Evolutionary conservation across 2,113 vertebrate genomes (phyloP), one percentile per base, ranked within the genome.

Genomic region (Sebastes schlegelii): DNA sequence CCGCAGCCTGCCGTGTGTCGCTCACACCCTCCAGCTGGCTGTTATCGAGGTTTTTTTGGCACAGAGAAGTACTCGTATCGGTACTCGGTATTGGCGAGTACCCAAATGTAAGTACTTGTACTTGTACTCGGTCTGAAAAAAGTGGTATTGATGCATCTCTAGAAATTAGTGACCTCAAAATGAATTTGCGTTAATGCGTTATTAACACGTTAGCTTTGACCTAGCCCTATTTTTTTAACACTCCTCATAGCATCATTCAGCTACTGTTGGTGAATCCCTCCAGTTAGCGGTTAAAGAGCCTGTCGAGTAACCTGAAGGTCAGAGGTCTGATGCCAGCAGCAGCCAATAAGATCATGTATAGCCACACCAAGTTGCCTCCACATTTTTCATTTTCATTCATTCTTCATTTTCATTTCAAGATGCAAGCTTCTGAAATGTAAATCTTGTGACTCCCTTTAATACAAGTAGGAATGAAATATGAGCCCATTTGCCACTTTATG

Each of bases 141-240:
- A 34, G 34, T 34, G 34, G 34, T 34, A 34, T 34, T 4, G 34
- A 34, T 34, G 34, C 34, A 34, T 34, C 34, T 34, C 34, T 34
- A 34, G 34, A 34, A 34, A 4, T 34, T 34, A 34, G 34, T 34
- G 34, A 34, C 34, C 0, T 34, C 34, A 34, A 34, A 34, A 34
- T 0, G 34, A 34, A 34, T 34, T 34, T 34, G 34, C 34, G 34
- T 34, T 34, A 34, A 34, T 34, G 34, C 34, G 34, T 34, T 2
- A 34, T 34, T 34, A 34, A 4, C 34, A 34, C 34, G 34, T 34
- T 34, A 34, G 34, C 34, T 34, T 34, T 34, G 34, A 34, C 34
- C 34, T 34, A 0, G 34, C 34, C 34, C 34, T 34, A 34, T 34
- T 82, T 85, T 91, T 87, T 85, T 42, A 80, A 13, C 62, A 55